phyloP scores from a whole-genome alignment of 64 coral and sea anemone genomes.

The Montipora efflorescens region DNA sequence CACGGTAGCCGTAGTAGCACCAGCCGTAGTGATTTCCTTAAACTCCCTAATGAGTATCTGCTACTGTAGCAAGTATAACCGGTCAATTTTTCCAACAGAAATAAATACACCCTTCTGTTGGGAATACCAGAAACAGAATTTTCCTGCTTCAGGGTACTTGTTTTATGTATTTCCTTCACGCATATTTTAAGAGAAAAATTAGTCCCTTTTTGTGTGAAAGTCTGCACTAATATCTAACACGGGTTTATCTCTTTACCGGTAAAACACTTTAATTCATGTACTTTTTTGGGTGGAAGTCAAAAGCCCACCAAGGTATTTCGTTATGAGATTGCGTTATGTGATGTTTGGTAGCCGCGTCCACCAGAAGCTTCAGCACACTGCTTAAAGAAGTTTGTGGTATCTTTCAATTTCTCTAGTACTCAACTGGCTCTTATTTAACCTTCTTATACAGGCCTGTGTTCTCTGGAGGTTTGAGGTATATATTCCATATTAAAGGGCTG shows the following conservation, averaged over 20 bases:
- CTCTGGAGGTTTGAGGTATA: neutral
- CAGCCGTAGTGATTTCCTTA: no score
- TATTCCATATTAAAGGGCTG: neutral
- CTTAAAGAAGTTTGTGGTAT: slow-evolving; percentile 31
- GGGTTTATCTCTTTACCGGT: neutral
- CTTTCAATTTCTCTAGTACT: slow-evolving; percentile 5
- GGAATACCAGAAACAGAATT: neutral
- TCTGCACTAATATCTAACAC: neutral
- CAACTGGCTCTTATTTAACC: neutral
- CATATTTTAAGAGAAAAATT: neutral
- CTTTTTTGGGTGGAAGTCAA: neutral
- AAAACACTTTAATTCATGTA: neutral
- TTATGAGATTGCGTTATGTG: neutral
- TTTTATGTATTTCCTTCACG: neutral
- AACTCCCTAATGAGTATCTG: no score
- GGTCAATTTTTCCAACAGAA: neutral
- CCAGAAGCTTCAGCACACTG: neutral
- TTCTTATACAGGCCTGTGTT: neutral
- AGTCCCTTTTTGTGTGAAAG: neutral
- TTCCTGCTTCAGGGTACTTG: neutral
- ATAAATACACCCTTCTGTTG: neutral
- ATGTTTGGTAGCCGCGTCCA: neutral
- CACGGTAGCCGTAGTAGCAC: no score
- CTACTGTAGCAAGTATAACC: neutral
- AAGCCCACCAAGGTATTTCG: neutral